A percentile compares a stretch with the other conserved stretches of the same genome.
phyloP scores from a whole-genome alignment of 2,888 invertebrate species.

The Epirrita christyi region DNA sequence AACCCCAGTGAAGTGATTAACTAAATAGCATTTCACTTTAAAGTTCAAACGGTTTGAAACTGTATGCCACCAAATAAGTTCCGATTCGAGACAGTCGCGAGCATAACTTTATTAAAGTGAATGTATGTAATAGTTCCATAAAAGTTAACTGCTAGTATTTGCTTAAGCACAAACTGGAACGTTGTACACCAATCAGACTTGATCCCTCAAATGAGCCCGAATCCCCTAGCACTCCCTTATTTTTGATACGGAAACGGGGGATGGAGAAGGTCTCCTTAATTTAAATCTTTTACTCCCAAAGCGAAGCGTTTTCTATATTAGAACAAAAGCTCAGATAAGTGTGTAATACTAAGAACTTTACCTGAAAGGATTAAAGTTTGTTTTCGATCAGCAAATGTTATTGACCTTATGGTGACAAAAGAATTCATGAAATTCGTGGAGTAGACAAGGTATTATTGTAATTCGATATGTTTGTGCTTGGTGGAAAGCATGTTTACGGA shows the following conservation, averaged over 20 bases:
- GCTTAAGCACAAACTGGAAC: slow-evolving; percentile 63
- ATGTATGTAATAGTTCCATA: slow-evolving; percentile 74
- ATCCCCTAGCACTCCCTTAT: slow-evolving; percentile 39
- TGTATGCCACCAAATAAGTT: slow-evolving; percentile 42
- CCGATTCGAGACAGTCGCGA: slow-evolving; percentile 49
- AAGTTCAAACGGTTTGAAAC: slow-evolving; percentile 36
- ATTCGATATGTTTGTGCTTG: slow-evolving; percentile 1
- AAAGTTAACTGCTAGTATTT: slow-evolving; percentile 76
- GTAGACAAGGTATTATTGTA: slow-evolving; percentile 35
- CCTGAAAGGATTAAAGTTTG: slow-evolving; percentile 45
- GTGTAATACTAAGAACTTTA: slow-evolving; percentile 48
- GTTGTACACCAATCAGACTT: slow-evolving; percentile 44
- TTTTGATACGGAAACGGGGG: slow-evolving; percentile 40
- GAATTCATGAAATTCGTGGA: slow-evolving; percentile 51
- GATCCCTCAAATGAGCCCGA: slow-evolving; percentile 44
- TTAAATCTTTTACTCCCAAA: slow-evolving; percentile 63
- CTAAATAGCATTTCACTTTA: slow-evolving; percentile 21
- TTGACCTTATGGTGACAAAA: slow-evolving; percentile 63
- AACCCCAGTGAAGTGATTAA: slow-evolving; percentile 17
- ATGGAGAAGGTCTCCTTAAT: slow-evolving; percentile 59
- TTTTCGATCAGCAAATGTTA: slow-evolving; percentile 45
- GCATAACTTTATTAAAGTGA: slow-evolving; percentile 69
- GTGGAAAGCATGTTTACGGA: too few relatives aligned
- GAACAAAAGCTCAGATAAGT: slow-evolving; percentile 63
- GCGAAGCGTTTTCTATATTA: slow-evolving; percentile 63